These are phyloP conservation scores for Prosapia bicincta DNA, from an alignment of 2,888 invertebrate species.

Conservation along the genomic window DNA sequence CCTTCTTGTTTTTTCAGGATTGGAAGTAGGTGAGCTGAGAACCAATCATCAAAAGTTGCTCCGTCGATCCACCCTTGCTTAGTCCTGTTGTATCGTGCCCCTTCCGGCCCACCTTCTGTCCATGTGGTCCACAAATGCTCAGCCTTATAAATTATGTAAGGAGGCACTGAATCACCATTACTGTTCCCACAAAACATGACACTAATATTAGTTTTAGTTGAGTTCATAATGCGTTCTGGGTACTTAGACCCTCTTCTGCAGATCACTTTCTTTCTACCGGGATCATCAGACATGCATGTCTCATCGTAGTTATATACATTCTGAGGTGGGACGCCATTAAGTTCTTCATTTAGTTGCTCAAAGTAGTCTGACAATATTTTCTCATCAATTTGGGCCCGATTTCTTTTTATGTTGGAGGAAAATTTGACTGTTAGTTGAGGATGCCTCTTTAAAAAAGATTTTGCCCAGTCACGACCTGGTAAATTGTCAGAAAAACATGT, in stretches of 20 bases:
- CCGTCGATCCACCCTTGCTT: slow-evolving; percentile 45
- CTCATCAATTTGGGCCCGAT: slow-evolving; percentile 18
- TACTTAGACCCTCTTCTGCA: slow-evolving; percentile 41
- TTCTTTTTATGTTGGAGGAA: slow-evolving; percentile 21
- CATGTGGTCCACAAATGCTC: slow-evolving; percentile 45
- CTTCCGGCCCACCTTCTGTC: slow-evolving; percentile 44
- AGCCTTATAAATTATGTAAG: slow-evolving; percentile 47
- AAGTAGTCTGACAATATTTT: slow-evolving; percentile 12
- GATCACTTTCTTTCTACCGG: slow-evolving; percentile 40
- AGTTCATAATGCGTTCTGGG: slow-evolving; percentile 42
- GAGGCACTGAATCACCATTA: slow-evolving; percentile 43
- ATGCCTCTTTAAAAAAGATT: slow-evolving; percentile 15
- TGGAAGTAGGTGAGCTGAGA: slow-evolving; percentile 37
- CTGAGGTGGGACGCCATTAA: slow-evolving; percentile 32
- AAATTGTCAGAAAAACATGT: slow-evolving; percentile 36
- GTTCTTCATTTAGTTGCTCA: neutral
- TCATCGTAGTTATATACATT: slow-evolving; percentile 44
- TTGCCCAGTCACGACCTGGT: slow-evolving; percentile 38
- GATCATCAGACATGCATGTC: slow-evolving; percentile 43
- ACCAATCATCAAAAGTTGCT: slow-evolving; percentile 43
- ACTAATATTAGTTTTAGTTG: slow-evolving; percentile 38
- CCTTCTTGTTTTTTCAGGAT: slow-evolving; percentile 25
- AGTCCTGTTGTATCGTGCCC: slow-evolving; percentile 44
- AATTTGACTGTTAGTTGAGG: slow-evolving; percentile 13
- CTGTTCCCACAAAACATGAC: slow-evolving; percentile 46